Conservation (phyloP, 2,888 invertebrate genomes). For the Microchrysa polita region DNA sequence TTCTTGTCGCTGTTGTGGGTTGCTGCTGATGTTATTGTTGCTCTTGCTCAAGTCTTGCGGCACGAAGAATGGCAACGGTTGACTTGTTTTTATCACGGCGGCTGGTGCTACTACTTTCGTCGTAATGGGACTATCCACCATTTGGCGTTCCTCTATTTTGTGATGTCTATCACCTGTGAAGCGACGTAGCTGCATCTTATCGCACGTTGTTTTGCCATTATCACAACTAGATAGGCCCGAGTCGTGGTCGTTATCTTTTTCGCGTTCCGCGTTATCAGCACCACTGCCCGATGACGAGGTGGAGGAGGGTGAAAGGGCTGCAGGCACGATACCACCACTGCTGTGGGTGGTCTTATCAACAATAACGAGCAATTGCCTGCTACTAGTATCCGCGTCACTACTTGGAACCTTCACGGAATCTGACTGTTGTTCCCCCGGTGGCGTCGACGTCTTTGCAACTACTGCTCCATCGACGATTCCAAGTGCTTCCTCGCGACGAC, state of each 20-base stretch:
- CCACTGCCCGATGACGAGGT: neutral
- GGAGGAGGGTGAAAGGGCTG: conserved; percentile 8
- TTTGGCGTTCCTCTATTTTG: neutral
- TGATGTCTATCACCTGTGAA: conserved; percentile 17
- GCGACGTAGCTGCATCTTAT: conserved; percentile 18
- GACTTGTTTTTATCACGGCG: conserved; percentile 6
- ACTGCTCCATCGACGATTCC: too few species aligned
- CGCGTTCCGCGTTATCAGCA: conserved; percentile 16
- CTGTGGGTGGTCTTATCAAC: conserved; percentile 7
- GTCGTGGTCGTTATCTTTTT: conserved; percentile 42
- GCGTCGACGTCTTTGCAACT: conserved; percentile 48
- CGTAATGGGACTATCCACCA: conserved; percentile 5
- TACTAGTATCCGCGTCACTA: neutral
- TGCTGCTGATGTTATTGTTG: conserved; percentile 23
- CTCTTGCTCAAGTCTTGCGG: conserved; percentile 9
- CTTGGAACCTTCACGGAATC: neutral
- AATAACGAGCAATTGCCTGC: neutral
- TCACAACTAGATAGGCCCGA: conserved; percentile 39
- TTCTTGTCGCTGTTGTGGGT: conserved; percentile 49
- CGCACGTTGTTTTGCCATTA: conserved; percentile 20
- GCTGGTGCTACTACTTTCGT: too few species aligned
- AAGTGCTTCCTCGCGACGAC: conserved; percentile 33
- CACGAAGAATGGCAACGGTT: conserved; percentile 14
- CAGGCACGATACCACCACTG: neutral
- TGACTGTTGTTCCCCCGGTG: too few species aligned